These are phyloP conservation scores for Ptilonorhynchus violaceus DNA, from an alignment of 2,113 vertebrate genomes.

Conservation along the genomic window DNA sequence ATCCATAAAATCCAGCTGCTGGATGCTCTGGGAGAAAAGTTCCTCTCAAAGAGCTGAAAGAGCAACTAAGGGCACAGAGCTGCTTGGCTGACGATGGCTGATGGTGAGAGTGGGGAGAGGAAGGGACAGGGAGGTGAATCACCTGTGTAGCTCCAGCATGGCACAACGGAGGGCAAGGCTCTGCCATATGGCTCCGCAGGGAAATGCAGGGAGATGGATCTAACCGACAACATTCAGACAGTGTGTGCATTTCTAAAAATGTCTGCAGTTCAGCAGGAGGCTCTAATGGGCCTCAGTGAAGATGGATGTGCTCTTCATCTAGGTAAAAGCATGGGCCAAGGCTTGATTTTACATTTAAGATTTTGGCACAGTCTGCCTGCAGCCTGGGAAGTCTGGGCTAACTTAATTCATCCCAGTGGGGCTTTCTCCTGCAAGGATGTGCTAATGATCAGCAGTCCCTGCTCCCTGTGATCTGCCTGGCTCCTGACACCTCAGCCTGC, in stretches of 20 bases:
- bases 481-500: background rate
- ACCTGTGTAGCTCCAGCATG: background rate
- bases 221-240: background rate
- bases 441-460: background rate
- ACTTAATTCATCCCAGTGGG: background rate
- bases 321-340: background rate
- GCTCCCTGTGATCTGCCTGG: background rate
- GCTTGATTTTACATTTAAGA: background rate
- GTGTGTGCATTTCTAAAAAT: background rate
- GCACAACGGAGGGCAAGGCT: background rate
- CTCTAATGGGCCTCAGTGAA: background rate
- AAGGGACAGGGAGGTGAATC: background rate
- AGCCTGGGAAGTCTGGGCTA: background rate
- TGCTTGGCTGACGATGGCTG: background rate
- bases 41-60: background rate
- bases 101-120: background rate
- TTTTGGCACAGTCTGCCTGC: slow-evolving; percentile 15
- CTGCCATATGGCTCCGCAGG: fast-evolving
- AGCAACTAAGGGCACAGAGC: background rate
- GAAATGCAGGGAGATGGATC: background rate
- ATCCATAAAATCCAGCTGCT: background rate
- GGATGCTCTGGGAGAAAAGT: background rate
- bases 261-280: background rate
- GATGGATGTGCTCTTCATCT: background rate
- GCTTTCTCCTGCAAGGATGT: background rate